Evolutionary conservation across 2,888 invertebrate species (phyloP).

Genomic region (Agapostemon virescens): DNA sequence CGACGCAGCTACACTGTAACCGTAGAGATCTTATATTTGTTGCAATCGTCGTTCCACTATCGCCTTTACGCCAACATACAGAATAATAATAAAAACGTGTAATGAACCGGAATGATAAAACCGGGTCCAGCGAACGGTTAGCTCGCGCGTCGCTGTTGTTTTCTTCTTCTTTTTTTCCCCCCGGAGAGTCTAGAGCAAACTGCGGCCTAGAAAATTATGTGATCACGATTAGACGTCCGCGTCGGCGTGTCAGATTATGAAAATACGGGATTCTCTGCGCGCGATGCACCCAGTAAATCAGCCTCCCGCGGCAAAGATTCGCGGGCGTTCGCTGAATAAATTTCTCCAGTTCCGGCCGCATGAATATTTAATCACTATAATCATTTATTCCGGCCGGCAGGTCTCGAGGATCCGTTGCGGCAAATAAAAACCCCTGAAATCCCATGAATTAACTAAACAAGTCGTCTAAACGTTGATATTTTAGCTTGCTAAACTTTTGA

Average conservation of each 20-base stretch:
- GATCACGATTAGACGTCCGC: neutral
- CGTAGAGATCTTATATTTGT: neutral
- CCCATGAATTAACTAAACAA: constrained; percentile 50
- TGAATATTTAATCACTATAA: constrained; percentile 51
- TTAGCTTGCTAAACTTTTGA: constrained; percentile 19
- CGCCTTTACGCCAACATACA: neutral
- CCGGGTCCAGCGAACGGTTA: neutral
- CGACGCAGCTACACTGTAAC: too few relatives aligned
- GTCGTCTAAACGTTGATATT: constrained; percentile 40
- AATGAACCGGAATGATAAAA: neutral
- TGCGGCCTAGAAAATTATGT: neutral
- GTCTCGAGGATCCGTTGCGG: neutral
- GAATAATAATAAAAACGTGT: neutral
- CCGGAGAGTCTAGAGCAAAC: neutral
- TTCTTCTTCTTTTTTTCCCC: neutral
- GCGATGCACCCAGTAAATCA: constrained; percentile 37
- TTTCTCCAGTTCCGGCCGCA: constrained; percentile 24
- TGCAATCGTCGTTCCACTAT: neutral
- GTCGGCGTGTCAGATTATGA: constrained; percentile 21
- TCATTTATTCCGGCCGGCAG: constrained; percentile 36
- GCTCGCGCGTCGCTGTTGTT: neutral
- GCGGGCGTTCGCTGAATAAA: constrained; percentile 40
- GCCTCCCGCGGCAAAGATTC: constrained; percentile 29
- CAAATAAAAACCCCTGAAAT: constrained; percentile 29
- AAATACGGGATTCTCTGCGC: constrained; percentile 22